Percentiles rank a stretch among this genome's conserved stretches.
phyloP scores from a whole-genome alignment of 2,888 invertebrate species.

The Cephus spinipes region DNA sequence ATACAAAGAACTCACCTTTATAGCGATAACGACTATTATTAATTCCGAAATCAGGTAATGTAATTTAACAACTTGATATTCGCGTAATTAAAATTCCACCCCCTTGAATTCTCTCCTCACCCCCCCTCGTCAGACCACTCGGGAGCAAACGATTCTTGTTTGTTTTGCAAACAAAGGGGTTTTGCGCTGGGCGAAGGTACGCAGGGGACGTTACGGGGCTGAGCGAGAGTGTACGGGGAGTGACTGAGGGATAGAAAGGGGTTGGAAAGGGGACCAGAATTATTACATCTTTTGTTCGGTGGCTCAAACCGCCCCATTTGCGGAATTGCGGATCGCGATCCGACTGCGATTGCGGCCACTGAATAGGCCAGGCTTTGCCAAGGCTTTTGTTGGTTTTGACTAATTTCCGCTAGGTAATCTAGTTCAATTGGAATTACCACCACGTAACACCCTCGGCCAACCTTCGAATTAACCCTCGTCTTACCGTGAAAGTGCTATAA shows the following conservation, averaged over 20 bases:
- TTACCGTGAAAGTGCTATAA: neutral
- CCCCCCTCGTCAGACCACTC: slow-evolving; percentile 35
- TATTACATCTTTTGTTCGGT: slow-evolving; percentile 66
- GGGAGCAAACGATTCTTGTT: slow-evolving; percentile 64
- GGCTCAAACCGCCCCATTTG: slow-evolving; percentile 63
- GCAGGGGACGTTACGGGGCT: neutral
- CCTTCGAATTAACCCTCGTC: neutral
- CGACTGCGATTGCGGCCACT: slow-evolving; percentile 57
- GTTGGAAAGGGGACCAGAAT: slow-evolving; percentile 57
- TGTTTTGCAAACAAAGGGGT: slow-evolving; percentile 64
- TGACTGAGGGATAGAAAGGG: slow-evolving; percentile 22
- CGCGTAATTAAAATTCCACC: slow-evolving; percentile 63
- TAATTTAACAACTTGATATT: slow-evolving; percentile 52
- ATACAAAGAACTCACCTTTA: neutral
- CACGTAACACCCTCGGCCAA: neutral
- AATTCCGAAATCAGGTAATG: slow-evolving; percentile 25
- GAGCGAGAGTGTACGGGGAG: slow-evolving; percentile 13
- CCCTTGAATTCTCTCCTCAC: slow-evolving; percentile 35
- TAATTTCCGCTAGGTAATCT: slow-evolving; percentile 59
- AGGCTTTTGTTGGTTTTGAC: slow-evolving; percentile 61
- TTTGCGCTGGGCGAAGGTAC: slow-evolving; percentile 5
- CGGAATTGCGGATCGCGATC: slow-evolving; percentile 63
- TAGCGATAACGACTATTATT: slow-evolving; percentile 13
- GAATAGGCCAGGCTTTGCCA: slow-evolving; percentile 36
- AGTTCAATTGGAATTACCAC: slow-evolving; percentile 46